These are phyloP conservation scores for Epirrita christyi DNA, from an alignment of 2,888 invertebrate species.

Conservation along the genomic window DNA sequence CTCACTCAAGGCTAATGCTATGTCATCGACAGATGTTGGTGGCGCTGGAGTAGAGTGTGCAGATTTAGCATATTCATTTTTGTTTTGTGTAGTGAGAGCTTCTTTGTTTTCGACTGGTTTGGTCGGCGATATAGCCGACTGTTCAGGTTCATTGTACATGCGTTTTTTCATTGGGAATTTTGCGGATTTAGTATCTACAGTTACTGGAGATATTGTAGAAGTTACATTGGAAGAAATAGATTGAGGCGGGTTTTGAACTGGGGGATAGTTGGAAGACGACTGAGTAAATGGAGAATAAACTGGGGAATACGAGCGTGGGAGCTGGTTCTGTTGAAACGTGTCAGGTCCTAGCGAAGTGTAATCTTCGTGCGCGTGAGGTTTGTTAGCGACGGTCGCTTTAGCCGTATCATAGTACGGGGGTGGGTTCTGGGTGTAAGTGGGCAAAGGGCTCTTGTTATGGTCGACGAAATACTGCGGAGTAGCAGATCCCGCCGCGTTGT, in stretches of 20 bases:
- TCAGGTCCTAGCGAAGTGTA: constrained; percentile 83
- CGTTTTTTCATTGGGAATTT: constrained; percentile 87
- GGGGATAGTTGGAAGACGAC: constrained; percentile 63
- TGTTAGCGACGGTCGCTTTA: constrained; percentile 73
- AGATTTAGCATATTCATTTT: constrained; percentile 62
- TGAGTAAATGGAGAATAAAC: constrained; percentile 70
- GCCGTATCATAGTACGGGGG: constrained; percentile 86
- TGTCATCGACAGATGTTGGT: constrained; percentile 67
- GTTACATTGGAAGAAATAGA: constrained; percentile 48
- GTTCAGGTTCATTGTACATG: constrained; percentile 82
- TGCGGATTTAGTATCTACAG: constrained; percentile 65
- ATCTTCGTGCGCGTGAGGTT: constrained; percentile 83
- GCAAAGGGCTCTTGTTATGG: constrained; percentile 75
- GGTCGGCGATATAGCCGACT: constrained; percentile 54
- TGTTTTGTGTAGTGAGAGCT: constrained; percentile 43
- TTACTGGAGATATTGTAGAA: constrained; percentile 50
- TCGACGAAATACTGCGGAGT: constrained; percentile 76
- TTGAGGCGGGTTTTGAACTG: constrained; percentile 61
- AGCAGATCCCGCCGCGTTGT: constrained; percentile 61
- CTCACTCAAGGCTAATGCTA: constrained; percentile 71
- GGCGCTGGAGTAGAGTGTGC: constrained; percentile 51
- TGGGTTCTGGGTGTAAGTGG: constrained; percentile 76
- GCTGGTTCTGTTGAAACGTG: constrained; percentile 81
- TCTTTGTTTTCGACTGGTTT: constrained; percentile 59
- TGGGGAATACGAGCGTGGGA: constrained; percentile 69